Evolutionary conservation across 2,888 invertebrate genomes (phyloP).

Genomic region (Yponomeuta sedellus): DNA sequence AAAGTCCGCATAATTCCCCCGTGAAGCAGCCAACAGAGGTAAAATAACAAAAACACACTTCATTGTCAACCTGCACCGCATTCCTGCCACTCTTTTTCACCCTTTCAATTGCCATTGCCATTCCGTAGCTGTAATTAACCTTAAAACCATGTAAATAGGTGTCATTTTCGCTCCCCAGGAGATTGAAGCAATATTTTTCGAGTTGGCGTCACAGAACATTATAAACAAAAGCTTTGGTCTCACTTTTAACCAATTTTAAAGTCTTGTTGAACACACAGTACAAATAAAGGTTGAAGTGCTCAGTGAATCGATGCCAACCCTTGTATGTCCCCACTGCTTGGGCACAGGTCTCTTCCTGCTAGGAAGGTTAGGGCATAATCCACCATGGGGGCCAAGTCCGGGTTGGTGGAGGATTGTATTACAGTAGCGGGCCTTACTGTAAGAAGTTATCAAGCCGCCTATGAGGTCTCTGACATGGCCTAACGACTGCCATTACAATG

Average conservation of each 20-base stretch:
- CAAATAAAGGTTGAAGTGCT: too few relatives aligned
- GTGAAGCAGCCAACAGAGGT: not conserved
- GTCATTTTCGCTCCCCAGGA: not conserved
- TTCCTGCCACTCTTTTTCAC: not conserved
- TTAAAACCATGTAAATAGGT: slow-evolving; percentile 2
- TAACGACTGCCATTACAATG: too few relatives aligned
- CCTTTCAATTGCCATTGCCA: not conserved
- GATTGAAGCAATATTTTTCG: not conserved
- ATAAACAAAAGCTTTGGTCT: not conserved
- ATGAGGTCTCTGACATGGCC: too few relatives aligned
- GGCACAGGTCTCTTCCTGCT: too few relatives aligned
- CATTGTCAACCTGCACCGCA: not conserved
- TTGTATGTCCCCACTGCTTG: too few relatives aligned
- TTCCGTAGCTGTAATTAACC: not conserved
- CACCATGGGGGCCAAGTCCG: too few relatives aligned
- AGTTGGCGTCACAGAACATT: not conserved
- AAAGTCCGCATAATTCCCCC: not conserved
- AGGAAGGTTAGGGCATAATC: too few relatives aligned
- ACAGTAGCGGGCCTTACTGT: too few relatives aligned
- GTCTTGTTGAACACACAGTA: too few relatives aligned
- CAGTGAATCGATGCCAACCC: too few relatives aligned
- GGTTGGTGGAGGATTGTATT: too few relatives aligned
- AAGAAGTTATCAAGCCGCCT: too few relatives aligned
- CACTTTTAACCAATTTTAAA: not conserved
- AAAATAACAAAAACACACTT: not conserved